Evolutionary conservation across 2,888 invertebrate species (phyloP), one percentile per base, ranked within the genome.

Genomic region (Hylaea fasciaria): DNA sequence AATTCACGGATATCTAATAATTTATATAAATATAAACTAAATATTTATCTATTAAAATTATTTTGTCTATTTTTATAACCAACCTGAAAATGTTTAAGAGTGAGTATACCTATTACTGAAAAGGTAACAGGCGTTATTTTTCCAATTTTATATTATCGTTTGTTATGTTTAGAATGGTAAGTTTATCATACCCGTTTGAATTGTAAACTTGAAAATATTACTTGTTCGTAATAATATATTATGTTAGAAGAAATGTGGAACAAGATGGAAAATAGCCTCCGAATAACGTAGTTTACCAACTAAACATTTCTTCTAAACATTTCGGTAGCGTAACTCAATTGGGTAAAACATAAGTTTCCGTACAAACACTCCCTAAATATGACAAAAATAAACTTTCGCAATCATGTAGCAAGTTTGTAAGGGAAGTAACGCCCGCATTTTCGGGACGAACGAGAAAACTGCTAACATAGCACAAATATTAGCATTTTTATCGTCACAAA

Each of bases 401-500:
- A 70, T 70, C 62, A 63, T 59, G 69, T 65, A 66, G 58, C 68
- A 66, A 68, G 70, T 70, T 68, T 59, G 64, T 68, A 62, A 64
- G 48, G 39, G 52, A 52, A 52, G 57, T 52, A 70, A 64, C 65
- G 59, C 65, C 58, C 64, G 57, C 59, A 56, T 61, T 67, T 68
- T 62, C 62, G 59, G 47, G 57, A 66, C 63, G 65, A 66, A 66
- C 62, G 68, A 68, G 68, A 56, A 66, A 70, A 70, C 65, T 62
- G 67, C 68, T 67, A 64, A 71, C 70, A 59, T 69, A 70, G 69
- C 69, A 70, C 65, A 66, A 73, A 58, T 69, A 77, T 77, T 78
- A 71, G 73, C 78, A 78, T 78, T 77, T 79, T 77, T 77, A 79
- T 75, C 71, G 70, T 47, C 57, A 47, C 77, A 78, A 76, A 76